Evolutionary conservation across 2,113 vertebrate species (phyloP).

Genomic region (Myiagra hebetior): DNA sequence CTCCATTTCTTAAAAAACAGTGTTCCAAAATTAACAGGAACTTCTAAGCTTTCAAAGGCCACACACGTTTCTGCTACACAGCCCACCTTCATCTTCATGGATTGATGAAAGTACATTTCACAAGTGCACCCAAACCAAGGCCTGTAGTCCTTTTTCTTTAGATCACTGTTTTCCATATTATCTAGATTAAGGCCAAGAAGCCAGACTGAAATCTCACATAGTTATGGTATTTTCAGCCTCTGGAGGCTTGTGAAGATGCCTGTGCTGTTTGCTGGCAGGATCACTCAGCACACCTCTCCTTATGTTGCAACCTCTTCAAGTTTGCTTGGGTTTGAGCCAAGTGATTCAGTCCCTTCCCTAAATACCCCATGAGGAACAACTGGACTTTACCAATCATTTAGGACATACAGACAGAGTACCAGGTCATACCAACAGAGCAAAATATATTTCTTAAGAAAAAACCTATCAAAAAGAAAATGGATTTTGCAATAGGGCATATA

Average conservation of each 20-base stretch:
- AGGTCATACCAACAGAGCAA: neutral
- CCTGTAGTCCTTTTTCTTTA: rapidly evolving
- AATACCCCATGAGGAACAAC: neutral
- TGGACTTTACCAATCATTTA: neutral
- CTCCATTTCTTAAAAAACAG: neutral
- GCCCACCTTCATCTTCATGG: rapidly evolving
- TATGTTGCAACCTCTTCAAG: neutral
- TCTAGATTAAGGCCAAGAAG: neutral
- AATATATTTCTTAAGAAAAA: neutral
- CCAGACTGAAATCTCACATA: neutral
- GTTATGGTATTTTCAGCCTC: neutral
- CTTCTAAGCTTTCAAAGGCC: neutral
- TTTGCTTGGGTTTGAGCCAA: neutral
- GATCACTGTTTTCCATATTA: neutral
- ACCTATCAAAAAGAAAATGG: rapidly evolving
- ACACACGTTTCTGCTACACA: neutral
- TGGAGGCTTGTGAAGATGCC: neutral
- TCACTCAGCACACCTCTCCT: neutral
- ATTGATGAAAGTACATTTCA: neutral
- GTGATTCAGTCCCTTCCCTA: neutral
- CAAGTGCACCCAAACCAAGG: neutral
- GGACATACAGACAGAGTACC: neutral
- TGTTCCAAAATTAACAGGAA: neutral
- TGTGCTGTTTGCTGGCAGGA: neutral
- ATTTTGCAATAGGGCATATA: neutral